phyloP scores from a whole-genome alignment of 2,113 vertebrate species.

The Ptilorrhoa leucosticta region DNA sequence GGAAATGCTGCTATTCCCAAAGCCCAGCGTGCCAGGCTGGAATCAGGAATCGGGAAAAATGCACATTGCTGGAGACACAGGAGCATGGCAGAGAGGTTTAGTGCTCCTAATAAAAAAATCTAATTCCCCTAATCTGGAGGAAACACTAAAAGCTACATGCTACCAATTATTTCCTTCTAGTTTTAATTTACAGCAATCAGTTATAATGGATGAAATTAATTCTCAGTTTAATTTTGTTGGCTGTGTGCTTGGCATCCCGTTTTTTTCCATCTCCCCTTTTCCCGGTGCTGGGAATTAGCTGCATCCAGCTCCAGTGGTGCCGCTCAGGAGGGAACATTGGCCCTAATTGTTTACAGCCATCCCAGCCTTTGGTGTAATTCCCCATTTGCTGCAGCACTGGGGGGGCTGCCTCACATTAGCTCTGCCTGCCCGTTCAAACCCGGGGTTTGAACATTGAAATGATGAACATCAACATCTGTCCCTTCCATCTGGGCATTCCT shows the following conservation, averaged over 20 bases:
- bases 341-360: slow-evolving; percentile 42
- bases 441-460: neutral
- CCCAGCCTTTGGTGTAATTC: neutral
- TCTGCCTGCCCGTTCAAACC: neutral
- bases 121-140: slow-evolving; percentile 62
- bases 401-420: neutral
- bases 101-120: slow-evolving; percentile 44
- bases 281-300: neutral
- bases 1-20: neutral
- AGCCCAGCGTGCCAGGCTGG: neutral
- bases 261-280: neutral
- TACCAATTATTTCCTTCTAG: slow-evolving; percentile 55
- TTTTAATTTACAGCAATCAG: slow-evolving; percentile 67
- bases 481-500: neutral
- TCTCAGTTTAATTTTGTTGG: slow-evolving; percentile 58
- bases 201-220: slow-evolving; percentile 65
- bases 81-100: neutral
- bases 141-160: slow-evolving; percentile 54
- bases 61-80: neutral
- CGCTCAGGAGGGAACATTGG: neutral
- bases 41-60: neutral
- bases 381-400: neutral
- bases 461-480: neutral
- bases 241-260: neutral
- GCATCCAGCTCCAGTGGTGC: neutral